phyloP scores from a whole-genome alignment of 2,113 vertebrate species.

The Eupsittula cactorum region DNA sequence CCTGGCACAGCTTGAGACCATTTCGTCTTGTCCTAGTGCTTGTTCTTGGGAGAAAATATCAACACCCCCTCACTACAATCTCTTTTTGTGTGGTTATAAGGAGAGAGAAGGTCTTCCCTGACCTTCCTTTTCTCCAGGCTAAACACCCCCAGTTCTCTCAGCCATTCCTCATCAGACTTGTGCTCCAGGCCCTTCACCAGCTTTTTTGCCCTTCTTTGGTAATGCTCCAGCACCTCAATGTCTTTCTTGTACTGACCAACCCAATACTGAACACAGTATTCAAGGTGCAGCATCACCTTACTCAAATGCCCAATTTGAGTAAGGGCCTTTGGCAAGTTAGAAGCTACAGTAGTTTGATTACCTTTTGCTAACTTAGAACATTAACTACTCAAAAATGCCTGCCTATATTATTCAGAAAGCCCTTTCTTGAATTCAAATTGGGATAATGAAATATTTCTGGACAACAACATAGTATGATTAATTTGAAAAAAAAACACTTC shows the following conservation, averaged over 20 bases:
- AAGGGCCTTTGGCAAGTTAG: neutral
- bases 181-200: neutral
- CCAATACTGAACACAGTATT: neutral
- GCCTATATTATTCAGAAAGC: neutral
- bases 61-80: neutral
- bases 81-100: neutral
- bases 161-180: accelerated
- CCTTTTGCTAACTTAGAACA: neutral
- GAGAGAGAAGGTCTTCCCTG: neutral
- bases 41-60: neutral
- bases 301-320: neutral
- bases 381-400: neutral
- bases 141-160: neutral
- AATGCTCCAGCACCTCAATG: neutral
- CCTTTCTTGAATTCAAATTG: neutral
- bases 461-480: neutral
- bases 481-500: neutral
- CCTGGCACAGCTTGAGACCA: neutral
- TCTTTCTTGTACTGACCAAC: neutral
- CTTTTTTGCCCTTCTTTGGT: neutral
- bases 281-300: neutral
- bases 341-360: neutral
- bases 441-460: neutral
- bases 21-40: neutral
- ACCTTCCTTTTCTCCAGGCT: neutral